Evolutionary conservation across 2,113 vertebrate species (phyloP).

Genomic region (Protomyctophum bolini): DNA sequence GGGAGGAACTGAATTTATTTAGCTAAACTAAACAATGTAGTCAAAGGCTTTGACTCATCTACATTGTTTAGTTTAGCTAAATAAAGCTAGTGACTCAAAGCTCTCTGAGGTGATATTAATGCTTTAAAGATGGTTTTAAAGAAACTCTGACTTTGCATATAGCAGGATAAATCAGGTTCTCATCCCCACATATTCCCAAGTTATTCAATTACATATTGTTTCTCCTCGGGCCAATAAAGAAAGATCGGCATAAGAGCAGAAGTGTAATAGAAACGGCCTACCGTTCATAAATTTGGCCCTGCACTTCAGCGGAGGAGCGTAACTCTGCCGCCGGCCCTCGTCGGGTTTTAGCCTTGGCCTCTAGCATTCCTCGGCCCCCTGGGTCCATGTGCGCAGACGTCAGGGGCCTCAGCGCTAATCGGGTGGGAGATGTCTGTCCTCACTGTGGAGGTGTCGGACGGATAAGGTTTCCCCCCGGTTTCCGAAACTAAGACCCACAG

Average conservation of each 20-base stretch:
- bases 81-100: too few species aligned
- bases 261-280: neutral
- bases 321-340: slow-evolving; percentile 2
- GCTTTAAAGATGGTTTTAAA: too few species aligned
- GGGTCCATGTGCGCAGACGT: slow-evolving; percentile 17
- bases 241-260: neutral
- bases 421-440: slow-evolving; percentile 57
- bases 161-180: slow-evolving; percentile 6
- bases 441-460: slow-evolving; percentile 51
- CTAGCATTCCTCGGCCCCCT: slow-evolving; percentile 3
- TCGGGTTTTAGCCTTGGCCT: slow-evolving; percentile 8
- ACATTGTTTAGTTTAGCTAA: too few species aligned
- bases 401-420: slow-evolving; percentile 37
- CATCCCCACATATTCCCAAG: neutral
- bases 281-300: neutral
- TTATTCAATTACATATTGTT: neutral
- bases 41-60: too few species aligned
- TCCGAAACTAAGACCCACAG: slow-evolving; percentile 39
- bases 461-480: slow-evolving; percentile 53
- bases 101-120: too few species aligned
- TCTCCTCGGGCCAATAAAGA: neutral
- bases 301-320: neutral
- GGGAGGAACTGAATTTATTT: too few species aligned
- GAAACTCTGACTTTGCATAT: too few species aligned
- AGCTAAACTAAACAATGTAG: too few species aligned